Evolutionary conservation across 2,888 invertebrate genomes (phyloP).

Genomic region (Leucoma salicis): DNA sequence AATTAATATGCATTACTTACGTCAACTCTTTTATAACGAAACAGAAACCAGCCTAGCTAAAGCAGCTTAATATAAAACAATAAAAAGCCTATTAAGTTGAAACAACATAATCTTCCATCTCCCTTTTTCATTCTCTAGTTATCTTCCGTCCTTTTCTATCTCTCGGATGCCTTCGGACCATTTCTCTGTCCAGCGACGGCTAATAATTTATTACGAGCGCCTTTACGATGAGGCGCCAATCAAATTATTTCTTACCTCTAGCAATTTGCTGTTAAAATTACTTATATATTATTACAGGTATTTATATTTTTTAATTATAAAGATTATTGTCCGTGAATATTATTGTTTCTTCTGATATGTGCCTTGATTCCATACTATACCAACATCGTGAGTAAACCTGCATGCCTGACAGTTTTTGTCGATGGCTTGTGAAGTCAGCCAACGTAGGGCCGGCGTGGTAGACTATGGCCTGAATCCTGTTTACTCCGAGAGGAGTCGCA

Average conservation of each 20-base stretch:
- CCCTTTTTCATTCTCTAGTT: conserved; percentile 14
- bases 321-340: too few species aligned
- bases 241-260: conserved; percentile 39
- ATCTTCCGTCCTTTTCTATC: conserved; percentile 5
- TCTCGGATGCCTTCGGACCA: conserved; percentile 13
- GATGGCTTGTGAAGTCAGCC: too few species aligned
- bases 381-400: too few species aligned
- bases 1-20: background rate
- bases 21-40: conserved; percentile 9
- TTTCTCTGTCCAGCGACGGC: conserved; percentile 27
- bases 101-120: conserved; percentile 41
- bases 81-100: conserved; percentile 54
- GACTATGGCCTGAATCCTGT: too few species aligned
- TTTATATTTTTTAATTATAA: background rate
- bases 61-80: conserved; percentile 51
- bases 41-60: conserved; percentile 16
- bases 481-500: too few species aligned
- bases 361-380: too few species aligned
- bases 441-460: too few species aligned
- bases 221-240: conserved; percentile 50
- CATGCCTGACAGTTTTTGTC: too few species aligned
- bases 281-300: conserved; percentile 20
- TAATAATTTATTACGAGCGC: conserved; percentile 56
- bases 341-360: too few species aligned
- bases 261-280: conserved; percentile 32